Percentiles rank a stretch among this genome's conserved stretches.
These are phyloP conservation scores for Thalpophila matura DNA, from an alignment of 2,888 invertebrate species.

Conservation along the genomic window DNA sequence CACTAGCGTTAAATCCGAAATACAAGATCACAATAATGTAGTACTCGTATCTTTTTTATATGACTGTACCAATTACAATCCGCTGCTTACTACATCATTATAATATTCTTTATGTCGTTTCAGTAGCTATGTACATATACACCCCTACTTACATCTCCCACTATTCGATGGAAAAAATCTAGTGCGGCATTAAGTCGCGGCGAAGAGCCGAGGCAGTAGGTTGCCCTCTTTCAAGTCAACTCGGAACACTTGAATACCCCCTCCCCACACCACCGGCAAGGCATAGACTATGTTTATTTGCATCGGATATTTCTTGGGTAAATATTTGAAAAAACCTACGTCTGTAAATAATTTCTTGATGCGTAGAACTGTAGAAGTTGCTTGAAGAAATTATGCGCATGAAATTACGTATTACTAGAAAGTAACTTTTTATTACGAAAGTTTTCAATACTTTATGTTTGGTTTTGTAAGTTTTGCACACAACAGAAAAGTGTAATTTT, in stretches of 20 bases:
- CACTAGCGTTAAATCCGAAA: background rate
- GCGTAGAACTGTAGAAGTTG: background rate
- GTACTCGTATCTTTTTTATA: background rate
- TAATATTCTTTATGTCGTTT: conserved; percentile 1
- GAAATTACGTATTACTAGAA: background rate
- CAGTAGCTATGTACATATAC: conserved; percentile 3
- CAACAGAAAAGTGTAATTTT: background rate
- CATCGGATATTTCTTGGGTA: conserved; percentile 78
- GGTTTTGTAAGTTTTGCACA: background rate
- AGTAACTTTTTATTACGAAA: background rate
- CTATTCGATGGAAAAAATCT: conserved; percentile 85
- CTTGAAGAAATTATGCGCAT: background rate
- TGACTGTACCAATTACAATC: background rate
- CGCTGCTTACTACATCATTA: background rate
- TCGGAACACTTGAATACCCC: conserved; percentile 79
- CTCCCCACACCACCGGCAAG: conserved; percentile 64
- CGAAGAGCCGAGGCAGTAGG: conserved; percentile 73
- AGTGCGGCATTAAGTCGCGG: conserved; percentile 84
- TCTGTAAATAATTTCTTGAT: conserved; percentile 32
- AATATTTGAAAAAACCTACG: conserved; percentile 61
- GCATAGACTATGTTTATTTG: conserved; percentile 85
- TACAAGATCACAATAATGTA: background rate
- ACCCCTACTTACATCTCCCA: conserved; percentile 53
- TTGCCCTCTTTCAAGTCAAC: conserved; percentile 79
- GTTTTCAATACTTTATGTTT: conserved; percentile 4